Percentiles rank a stretch among this genome's conserved stretches.
phyloP scores from a whole-genome alignment of 2,113 vertebrate genomes.

The Rutilus rutilus region DNA sequence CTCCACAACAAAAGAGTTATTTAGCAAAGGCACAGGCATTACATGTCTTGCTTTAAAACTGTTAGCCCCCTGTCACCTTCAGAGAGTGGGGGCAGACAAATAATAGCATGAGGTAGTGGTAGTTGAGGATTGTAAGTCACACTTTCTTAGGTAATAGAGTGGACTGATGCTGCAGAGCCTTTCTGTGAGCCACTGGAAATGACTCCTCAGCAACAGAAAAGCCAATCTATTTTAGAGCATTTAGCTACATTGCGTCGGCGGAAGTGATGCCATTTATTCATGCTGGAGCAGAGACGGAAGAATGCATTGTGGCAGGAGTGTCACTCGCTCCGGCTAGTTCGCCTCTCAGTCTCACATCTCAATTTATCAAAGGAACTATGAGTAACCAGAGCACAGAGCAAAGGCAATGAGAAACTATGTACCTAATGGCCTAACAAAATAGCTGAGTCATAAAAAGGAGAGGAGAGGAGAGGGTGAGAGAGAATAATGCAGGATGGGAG shows the following conservation, averaged over 20 bases:
- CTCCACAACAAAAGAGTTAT: slow-evolving; percentile 34
- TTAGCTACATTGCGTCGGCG: slow-evolving; percentile 22
- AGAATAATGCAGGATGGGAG: neutral
- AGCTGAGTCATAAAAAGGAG: neutral
- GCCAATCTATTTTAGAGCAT: slow-evolving; percentile 44
- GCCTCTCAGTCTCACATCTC: neutral
- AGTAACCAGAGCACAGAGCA: neutral
- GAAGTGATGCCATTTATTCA: neutral
- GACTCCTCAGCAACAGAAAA: slow-evolving; percentile 46
- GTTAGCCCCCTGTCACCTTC: slow-evolving; percentile 28
- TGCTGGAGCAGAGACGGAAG: neutral
- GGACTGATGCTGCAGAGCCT: slow-evolving; percentile 25
- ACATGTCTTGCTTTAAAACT: slow-evolving; percentile 31
- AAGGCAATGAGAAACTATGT: neutral
- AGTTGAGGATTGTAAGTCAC: slow-evolving; percentile 10
- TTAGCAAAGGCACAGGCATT: slow-evolving; percentile 25
- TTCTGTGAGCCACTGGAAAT: slow-evolving; percentile 50
- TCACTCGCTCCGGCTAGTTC: neutral
- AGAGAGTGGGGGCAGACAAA: neutral
- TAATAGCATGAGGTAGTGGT: neutral
- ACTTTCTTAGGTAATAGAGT: slow-evolving; percentile 53
- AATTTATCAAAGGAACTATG: slow-evolving; percentile 22
- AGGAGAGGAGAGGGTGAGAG: too few species aligned
- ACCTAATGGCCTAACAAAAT: slow-evolving; percentile 29
- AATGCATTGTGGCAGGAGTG: neutral